Percentiles rank a stretch among this genome's conserved stretches.
These are phyloP conservation scores for Borostomias antarcticus DNA, from an alignment of 2,797 vertebrate genomes.

Conservation along the genomic window DNA sequence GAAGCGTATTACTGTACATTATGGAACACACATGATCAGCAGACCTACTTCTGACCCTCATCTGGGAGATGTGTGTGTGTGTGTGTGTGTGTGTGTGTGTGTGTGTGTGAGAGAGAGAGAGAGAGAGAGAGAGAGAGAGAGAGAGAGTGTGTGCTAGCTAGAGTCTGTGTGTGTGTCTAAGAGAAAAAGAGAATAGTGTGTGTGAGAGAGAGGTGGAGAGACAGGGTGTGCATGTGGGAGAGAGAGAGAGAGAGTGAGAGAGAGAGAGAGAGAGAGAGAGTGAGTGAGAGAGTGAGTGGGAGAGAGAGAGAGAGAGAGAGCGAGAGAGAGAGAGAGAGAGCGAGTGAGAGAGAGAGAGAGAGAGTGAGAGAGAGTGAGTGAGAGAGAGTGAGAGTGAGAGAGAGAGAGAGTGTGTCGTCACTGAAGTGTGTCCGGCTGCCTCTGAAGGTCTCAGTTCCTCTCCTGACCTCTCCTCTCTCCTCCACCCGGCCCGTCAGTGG, in stretches of 20 bases:
- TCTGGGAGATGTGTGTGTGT: background rate
- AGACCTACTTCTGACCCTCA: background rate
- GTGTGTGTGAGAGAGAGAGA: background rate
- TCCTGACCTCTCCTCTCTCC: constrained; percentile 2
- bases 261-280: constrained; percentile 6
- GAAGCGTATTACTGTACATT: constrained; percentile 27
- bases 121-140: background rate
- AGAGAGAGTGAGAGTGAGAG: background rate
- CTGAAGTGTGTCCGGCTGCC: background rate
- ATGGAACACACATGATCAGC: background rate
- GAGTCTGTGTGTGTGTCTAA: background rate
- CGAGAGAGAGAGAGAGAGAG: too few species aligned
- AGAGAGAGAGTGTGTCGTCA: background rate
- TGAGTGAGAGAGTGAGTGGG: background rate
- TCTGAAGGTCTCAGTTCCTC: background rate
- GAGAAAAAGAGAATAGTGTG: background rate
- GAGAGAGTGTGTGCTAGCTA: background rate
- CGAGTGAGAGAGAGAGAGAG: constrained; percentile 6
- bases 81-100: background rate
- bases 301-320: too few species aligned
- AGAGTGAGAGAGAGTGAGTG: background rate
- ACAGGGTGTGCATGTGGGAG: background rate
- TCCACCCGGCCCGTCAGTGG: constrained; percentile 16
- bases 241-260: background rate
- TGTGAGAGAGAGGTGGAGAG: too few species aligned